Base-by-base conservation (phyloP, 2,113 vertebrate species). In the Lagopus leucura region DNA sequence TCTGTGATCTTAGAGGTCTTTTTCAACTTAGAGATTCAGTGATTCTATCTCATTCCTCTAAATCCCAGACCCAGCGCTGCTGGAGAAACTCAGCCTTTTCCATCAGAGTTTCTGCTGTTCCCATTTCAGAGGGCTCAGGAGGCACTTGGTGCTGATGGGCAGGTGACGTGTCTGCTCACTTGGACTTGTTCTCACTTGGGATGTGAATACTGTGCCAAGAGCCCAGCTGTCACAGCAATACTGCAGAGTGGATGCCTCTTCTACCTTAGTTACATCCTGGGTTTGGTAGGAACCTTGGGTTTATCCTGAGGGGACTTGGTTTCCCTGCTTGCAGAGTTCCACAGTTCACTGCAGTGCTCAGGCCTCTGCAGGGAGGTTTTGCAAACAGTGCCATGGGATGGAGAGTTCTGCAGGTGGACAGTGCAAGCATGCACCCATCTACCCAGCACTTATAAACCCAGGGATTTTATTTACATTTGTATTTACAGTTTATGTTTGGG, bases 301-400 rank as follows among this genome's bases (percentile, higher is more conserved):
- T 38, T 79, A 48, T 50, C 60, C 50, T 19, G 8, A 13, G 14
- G 20, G 43, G 50, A 65, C 34, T 7, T 13, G 40, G 73, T 80
- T 63, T 30, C 63, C 40, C 27, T 20, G 32, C 61, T 45, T 38
- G 34, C 54, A 10, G 42, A 27, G 61, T 4, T 3, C 11, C 52
- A 3, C 13, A 0, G 61, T 25, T 24, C 2, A 21, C 8, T 10
- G 34, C 20, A 60, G 58, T 22, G 4, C n/a, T 34, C 57, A 34
- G 5, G 21, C 52, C 12, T n/a, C n/a, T 6, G 36, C 45, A 17
- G 19, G n/a, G 30, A 47, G 8, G 32, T 2, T 24, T 9, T 25
- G 27, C 21, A 38, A 7, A n/a, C n/a, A 42, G 13, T 4, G 22
- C 54, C 1, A 1, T 1, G 2, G 80, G 36, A 15, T 19, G 48